Evolutionary conservation across 2,113 vertebrate genomes (phyloP), one percentile per base, ranked within the genome.

Genomic region (Tupaia tana): DNA sequence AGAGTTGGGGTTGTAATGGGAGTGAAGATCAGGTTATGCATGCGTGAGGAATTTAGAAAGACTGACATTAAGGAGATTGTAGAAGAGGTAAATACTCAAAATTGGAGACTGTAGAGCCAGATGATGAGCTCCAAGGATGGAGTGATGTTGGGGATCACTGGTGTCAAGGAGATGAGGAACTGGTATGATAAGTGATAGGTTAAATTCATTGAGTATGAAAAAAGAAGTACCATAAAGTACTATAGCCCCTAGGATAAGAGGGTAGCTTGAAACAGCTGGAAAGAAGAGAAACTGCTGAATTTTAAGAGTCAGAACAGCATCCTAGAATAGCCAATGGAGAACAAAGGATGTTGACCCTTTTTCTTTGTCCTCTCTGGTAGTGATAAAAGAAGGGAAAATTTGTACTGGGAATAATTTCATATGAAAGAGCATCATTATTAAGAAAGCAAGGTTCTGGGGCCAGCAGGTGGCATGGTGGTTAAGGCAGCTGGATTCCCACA

Each of bases 301-400:
- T 89, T 74, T 89, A 64, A 74, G 22, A 78, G 52, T 9, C 52
- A 56, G 71, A 71, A 71, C 43, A 78, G 64, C 20, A 73, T 90
- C 29, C 11, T 12, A 52, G 29, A 90, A 20, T 27, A 34, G 18
- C 2, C 24, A 61, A 4, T 10, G 22, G 20, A 70, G 29, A 90
- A 59, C 54, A 67, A 64, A 64, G 13, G 7, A 56, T 34, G 20
- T 6, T 71, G 1, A 67, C 58, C 19, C 25, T 63, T 31, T 71
- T 75, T 22, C 56, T 61, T 80, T 75, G 20, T 78, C 74, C 75
- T 75, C 58, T 70, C 2, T 24, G 14, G 83, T 87, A 67, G 24
- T 8, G 20, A 59, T 66, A 70, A 89, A 94, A n/a, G 66, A 90
- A 88, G 29, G n/a, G 20, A 61, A 87, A 91, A 56, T 27, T 20